Conservation (phyloP, 2,797 vertebrate genomes). For the Platyrinchus mystaceus region DNA sequence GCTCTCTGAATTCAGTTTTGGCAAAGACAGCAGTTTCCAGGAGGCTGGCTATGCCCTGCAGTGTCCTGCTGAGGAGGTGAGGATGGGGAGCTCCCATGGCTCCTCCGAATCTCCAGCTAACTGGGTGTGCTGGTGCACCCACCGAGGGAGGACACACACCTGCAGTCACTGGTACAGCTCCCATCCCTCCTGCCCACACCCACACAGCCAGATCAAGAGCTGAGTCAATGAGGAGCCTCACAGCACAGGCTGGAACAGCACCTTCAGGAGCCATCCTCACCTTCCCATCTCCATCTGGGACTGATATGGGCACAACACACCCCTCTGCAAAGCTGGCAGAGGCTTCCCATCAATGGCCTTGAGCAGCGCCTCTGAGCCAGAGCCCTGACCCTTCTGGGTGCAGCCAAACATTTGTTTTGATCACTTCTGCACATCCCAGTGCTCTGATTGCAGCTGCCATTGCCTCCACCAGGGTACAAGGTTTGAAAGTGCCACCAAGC, state of each 20-base stretch:
- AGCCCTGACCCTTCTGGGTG: background rate
- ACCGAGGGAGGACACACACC: rapidly evolving
- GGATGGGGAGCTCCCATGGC: background rate
- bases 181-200: background rate
- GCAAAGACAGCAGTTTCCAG: background rate
- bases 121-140: background rate
- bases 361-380: background rate
- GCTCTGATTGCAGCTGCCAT: background rate
- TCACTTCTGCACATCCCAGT: rapidly evolving
- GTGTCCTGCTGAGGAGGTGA: background rate
- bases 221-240: rapidly evolving
- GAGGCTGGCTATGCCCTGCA: background rate
- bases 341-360: rapidly evolving
- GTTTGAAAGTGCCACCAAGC: background rate
- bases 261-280: background rate
- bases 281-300: background rate
- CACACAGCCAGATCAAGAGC: background rate
- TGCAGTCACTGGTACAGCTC: background rate
- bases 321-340: background rate
- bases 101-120: rapidly evolving
- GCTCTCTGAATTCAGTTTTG: background rate
- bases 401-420: background rate
- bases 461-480: background rate
- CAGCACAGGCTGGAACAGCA: rapidly evolving
- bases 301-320: rapidly evolving